Base-by-base conservation (phyloP, 92 coral and sea anemone genomes). In the Palythoa caribaeorum region DNA sequence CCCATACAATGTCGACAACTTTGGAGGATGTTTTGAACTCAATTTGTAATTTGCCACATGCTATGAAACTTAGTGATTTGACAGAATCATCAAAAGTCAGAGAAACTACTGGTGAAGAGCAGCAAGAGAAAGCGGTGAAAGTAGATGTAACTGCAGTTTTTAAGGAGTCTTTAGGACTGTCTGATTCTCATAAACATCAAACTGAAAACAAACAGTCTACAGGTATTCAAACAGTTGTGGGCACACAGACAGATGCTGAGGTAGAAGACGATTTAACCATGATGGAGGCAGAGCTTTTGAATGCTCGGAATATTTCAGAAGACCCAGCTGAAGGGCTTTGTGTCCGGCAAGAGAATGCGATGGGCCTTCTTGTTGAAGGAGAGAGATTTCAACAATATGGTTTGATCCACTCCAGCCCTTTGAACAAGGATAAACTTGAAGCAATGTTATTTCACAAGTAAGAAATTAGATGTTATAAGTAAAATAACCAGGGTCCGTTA, bases 351-450 rank as follows among this genome's bases (percentile, higher is more conserved):
- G 85, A 90, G 76, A 92, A 85, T 62, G 90, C 84, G 60, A 89
- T 88, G 15, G 90, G 92, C 21, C 87, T 97, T 28, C 44, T 95
- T n/a, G 97, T 97, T 7, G 94, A 97, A 74, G 99, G 99, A n/a
- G 91, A 93, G 77, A 71, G 90, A 53, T 89, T 94, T 73, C 92
- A 91, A 77, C 92, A 90, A 38, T 88, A 80, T 87, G 91, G 92
- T 17, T 71, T 84, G 84, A 68, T 89, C 6, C 90, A 93, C 21
- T 73, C 87, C 65, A 91, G 97, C 80, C 98, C 99, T 6, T 77
- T 97, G 84, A 91, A 94, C 47, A 94, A 85, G 70, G 90, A 93
- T 38, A 97, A 95, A 77, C 94, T 97, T 17, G 89, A 90, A 81
- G 75, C 63, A 13, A 79, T 90, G 0, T 63, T 97, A 38, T 87